Conservation (phyloP, 2,113 vertebrate genomes). For the Paedocypris sp. region DNA sequence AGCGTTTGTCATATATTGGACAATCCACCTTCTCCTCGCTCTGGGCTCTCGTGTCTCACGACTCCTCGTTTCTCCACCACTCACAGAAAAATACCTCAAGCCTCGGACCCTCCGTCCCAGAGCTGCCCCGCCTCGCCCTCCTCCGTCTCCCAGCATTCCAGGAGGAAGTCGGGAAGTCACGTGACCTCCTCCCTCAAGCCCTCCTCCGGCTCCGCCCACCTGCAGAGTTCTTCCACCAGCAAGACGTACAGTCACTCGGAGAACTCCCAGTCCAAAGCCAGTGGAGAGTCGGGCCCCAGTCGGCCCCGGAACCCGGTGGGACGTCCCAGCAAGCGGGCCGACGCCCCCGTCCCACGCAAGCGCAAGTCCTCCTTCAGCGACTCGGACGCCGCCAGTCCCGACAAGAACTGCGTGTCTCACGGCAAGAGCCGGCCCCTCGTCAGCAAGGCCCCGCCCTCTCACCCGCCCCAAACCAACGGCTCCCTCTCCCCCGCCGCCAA, state of each 20-base stretch:
- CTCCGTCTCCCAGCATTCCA: constrained; percentile 50
- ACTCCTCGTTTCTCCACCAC: not conserved
- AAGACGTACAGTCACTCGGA: constrained; percentile 35
- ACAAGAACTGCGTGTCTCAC: constrained; percentile 71
- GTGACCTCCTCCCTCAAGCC: constrained; percentile 47
- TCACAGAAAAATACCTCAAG: constrained; percentile 82
- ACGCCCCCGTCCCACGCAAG: constrained; percentile 61
- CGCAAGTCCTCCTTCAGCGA: constrained; percentile 64
- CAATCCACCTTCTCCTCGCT: too few species aligned
- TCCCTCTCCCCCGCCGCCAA: constrained; percentile 54
- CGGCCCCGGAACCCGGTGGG: constrained; percentile 64
- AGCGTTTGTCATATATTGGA: too few species aligned
- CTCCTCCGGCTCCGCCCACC: constrained; percentile 43
- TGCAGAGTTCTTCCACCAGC: constrained; percentile 28
- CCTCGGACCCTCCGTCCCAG: constrained; percentile 56
- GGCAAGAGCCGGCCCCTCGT: constrained; percentile 49
- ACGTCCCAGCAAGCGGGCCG: constrained; percentile 66
- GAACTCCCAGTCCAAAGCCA: constrained; percentile 55
- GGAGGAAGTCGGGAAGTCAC: constrained; percentile 56
- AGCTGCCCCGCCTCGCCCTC: constrained; percentile 40
- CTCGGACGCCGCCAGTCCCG: constrained; percentile 60
- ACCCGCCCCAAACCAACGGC: constrained; percentile 68
- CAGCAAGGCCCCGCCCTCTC: constrained; percentile 36
- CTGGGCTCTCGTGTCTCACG: too few species aligned
- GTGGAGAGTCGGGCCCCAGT: constrained; percentile 51